Evolutionary conservation across 2,113 vertebrate species (phyloP).

Genomic region (Semnopithecus entellus): DNA sequence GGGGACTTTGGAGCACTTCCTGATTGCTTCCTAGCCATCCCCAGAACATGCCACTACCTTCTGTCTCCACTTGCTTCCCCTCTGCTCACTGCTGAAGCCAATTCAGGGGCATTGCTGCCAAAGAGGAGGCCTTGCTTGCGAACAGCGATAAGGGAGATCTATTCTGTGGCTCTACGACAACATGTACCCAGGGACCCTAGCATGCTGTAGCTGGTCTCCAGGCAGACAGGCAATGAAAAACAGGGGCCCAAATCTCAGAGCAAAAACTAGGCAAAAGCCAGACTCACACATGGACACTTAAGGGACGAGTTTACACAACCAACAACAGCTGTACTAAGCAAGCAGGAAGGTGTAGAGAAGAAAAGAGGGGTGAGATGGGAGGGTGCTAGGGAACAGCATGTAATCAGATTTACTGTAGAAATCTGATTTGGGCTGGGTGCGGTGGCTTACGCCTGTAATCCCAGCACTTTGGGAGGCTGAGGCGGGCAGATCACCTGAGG

Average conservation of each 20-base stretch:
- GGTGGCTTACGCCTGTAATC: no score
- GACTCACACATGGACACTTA: not conserved
- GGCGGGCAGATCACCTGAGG: no score
- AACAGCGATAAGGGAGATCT: not conserved
- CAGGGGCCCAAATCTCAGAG: not conserved
- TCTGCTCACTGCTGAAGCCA: not conserved
- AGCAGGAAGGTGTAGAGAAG: not conserved
- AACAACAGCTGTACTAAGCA: not conserved
- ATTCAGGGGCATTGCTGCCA: not conserved
- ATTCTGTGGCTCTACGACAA: not conserved
- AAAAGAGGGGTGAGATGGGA: not conserved
- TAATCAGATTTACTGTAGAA: not conserved
- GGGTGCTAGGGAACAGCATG: fast-evolving
- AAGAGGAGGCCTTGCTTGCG: not conserved
- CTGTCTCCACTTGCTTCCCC: not conserved
- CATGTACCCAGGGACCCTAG: not conserved
- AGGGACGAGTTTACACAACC: not conserved
- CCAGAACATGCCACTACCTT: not conserved
- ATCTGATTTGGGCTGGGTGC: not conserved
- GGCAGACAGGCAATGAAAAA: not conserved
- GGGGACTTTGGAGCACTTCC: not conserved
- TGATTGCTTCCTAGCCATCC: not conserved
- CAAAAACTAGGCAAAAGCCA: not conserved
- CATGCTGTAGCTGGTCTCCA: not conserved
- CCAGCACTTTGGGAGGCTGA: no score